Percentiles rank a stretch among this genome's conserved stretches.
These are phyloP conservation scores for Poecilobothrus nobilitatus DNA, from an alignment of 2,888 invertebrate species.

Conservation along the genomic window DNA sequence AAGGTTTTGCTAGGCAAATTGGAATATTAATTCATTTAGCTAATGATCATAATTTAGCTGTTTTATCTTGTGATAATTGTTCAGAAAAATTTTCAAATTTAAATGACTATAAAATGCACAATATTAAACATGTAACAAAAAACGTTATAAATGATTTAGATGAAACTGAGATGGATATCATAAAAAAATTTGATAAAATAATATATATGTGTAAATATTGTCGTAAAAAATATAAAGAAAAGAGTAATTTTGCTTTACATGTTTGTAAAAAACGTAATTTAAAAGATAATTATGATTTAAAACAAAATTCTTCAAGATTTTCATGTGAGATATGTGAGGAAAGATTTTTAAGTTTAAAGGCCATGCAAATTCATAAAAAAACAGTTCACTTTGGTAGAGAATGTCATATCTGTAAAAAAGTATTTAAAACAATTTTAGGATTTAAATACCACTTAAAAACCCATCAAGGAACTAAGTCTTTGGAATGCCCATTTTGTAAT, in stretches of 20 bases:
- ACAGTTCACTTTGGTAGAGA: neutral
- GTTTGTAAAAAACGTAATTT: neutral
- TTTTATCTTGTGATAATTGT: constrained; percentile 24
- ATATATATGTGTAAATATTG: constrained; percentile 10
- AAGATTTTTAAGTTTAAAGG: constrained; percentile 9
- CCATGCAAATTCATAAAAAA: constrained; percentile 17
- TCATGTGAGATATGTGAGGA: constrained; percentile 9
- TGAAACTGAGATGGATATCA: neutral
- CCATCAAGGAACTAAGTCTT: constrained; percentile 22
- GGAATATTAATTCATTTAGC: constrained; percentile 25
- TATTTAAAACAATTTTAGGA: constrained; percentile 22
- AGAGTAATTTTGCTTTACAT: constrained; percentile 11
- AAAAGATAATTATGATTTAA: neutral
- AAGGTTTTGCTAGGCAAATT: constrained; percentile 24
- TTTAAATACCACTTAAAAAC: constrained; percentile 26
- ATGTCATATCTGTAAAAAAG: constrained; percentile 23
- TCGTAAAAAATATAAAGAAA: constrained; percentile 7
- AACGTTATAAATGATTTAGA: neutral
- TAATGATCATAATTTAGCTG: constrained; percentile 22
- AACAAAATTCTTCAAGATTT: neutral
- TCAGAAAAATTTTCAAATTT: constrained; percentile 22
- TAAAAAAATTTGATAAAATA: neutral
- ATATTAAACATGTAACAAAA: constrained; percentile 13
- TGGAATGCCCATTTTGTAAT: constrained; percentile 27
- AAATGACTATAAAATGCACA: constrained; percentile 21